phyloP scores from a whole-genome alignment of 2,797 vertebrate genomes.

The Poecilia velifera region DNA sequence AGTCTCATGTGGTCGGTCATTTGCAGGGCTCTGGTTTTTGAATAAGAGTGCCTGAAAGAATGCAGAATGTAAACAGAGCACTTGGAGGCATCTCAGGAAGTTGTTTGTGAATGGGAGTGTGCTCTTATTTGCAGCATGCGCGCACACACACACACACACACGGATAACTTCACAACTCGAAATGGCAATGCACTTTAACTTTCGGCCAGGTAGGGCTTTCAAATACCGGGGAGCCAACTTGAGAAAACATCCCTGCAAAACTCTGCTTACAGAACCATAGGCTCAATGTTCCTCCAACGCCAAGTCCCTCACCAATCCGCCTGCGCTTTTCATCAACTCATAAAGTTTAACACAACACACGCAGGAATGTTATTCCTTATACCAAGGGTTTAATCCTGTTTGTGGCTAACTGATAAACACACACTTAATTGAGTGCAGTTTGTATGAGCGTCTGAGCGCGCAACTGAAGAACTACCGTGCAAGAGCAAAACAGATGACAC shows the following conservation, averaged over 20 bases:
- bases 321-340: constrained; percentile 75
- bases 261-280: constrained; percentile 67
- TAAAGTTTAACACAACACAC: constrained; percentile 77
- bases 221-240: constrained; percentile 38
- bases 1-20: constrained; percentile 80
- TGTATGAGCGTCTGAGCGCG: constrained; percentile 22
- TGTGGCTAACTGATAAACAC: constrained; percentile 69
- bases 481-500: constrained; percentile 11
- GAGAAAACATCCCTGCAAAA: constrained; percentile 56
- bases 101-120: constrained; percentile 79
- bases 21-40: constrained; percentile 83
- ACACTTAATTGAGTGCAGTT: constrained; percentile 58
- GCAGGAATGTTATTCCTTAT: constrained; percentile 74
- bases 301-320: constrained; percentile 72
- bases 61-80: constrained; percentile 84
- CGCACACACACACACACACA: constrained; percentile 3
- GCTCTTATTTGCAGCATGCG: constrained; percentile 28
- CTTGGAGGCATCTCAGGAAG: constrained; percentile 80
- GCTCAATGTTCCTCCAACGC: constrained; percentile 63
- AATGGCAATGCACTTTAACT: constrained; percentile 38
- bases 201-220: constrained; percentile 39
- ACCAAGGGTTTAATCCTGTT: constrained; percentile 64
- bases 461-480: constrained; percentile 11
- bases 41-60: constrained; percentile 83
- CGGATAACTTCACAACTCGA: constrained; percentile 7